Evolutionary conservation across 2,113 vertebrate genomes (phyloP).

Genomic region (Callipepla squamata): DNA sequence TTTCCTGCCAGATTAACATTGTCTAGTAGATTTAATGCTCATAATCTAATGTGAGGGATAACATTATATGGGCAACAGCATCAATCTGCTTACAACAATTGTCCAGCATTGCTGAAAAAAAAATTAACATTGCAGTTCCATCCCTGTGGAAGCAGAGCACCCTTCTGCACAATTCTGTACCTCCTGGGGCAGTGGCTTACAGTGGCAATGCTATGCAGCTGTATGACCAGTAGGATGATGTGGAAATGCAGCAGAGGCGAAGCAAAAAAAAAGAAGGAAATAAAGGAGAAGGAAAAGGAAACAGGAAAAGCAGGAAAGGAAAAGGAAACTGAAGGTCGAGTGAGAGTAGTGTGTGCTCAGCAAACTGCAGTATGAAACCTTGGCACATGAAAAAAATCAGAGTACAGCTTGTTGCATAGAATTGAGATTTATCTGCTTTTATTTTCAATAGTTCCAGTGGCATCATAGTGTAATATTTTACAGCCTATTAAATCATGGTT

Average conservation of each 20-base stretch:
- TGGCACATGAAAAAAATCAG: not conserved
- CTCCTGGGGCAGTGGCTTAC: not conserved
- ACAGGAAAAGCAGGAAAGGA: not conserved
- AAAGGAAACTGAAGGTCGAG: not conserved
- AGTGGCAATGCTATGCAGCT: not conserved
- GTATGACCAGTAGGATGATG: not conserved
- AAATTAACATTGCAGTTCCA: not conserved
- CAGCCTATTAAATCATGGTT: slow-evolving; percentile 53
- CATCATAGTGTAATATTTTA: slow-evolving; percentile 56
- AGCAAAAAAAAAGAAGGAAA: not conserved
- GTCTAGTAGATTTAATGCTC: slow-evolving; percentile 44
- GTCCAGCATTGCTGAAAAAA: not conserved
- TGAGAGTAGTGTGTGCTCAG: not conserved
- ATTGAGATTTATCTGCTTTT: slow-evolving; percentile 65
- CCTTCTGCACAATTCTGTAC: not conserved
- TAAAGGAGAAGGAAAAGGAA: not conserved
- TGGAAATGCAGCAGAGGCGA: not conserved
- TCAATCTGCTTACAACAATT: slow-evolving; percentile 2
- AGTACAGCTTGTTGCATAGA: slow-evolving; percentile 3
- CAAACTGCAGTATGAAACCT: not conserved
- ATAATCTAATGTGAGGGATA: slow-evolving; percentile 38
- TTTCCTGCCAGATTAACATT: slow-evolving; percentile 42
- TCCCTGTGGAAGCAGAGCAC: not conserved
- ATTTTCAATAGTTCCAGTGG: slow-evolving; percentile 51
- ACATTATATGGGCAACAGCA: slow-evolving; percentile 13